Conservation (phyloP, 2,888 invertebrate species). For the Ophion slaviceki region DNA sequence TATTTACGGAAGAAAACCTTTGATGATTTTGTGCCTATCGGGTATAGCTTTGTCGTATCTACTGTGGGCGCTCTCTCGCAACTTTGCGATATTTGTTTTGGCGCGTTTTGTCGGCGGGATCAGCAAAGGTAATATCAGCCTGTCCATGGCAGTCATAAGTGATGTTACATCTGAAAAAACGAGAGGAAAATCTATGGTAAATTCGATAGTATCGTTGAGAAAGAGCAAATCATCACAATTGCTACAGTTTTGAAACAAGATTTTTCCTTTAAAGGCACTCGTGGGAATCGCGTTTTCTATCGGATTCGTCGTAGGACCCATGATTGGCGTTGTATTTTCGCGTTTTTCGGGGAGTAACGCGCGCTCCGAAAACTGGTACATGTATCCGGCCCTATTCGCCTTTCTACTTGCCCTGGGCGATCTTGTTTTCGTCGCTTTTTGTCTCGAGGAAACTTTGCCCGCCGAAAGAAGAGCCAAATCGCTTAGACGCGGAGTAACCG, state of each 20-base stretch:
- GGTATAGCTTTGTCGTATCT: slow-evolving; percentile 94
- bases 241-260: neutral
- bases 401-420: slow-evolving; percentile 90
- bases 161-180: slow-evolving; percentile 94
- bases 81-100: slow-evolving; percentile 95
- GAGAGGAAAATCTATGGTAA: slow-evolving; percentile 97
- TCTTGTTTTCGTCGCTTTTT: slow-evolving; percentile 89
- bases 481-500: slow-evolving; percentile 87
- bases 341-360: slow-evolving; percentile 86
- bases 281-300: slow-evolving; percentile 98
- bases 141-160: slow-evolving; percentile 97
- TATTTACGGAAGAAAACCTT: slow-evolving; percentile 95
- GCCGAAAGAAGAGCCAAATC: slow-evolving; percentile 89
- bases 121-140: slow-evolving; percentile 97
- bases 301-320: slow-evolving; percentile 98
- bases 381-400: slow-evolving; percentile 92
- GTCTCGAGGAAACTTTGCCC: slow-evolving; percentile 93
- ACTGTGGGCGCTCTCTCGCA: slow-evolving; percentile 94
- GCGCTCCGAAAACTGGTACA: slow-evolving; percentile 89
- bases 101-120: slow-evolving; percentile 97
- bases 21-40: slow-evolving; percentile 94
- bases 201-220: slow-evolving; percentile 29
- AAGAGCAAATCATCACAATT: neutral
- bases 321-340: slow-evolving; percentile 96
- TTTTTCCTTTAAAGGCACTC: slow-evolving; percentile 89